Base-by-base conservation (phyloP, 2,888 invertebrate genomes). In the Drosophila heteroneura region DNA sequence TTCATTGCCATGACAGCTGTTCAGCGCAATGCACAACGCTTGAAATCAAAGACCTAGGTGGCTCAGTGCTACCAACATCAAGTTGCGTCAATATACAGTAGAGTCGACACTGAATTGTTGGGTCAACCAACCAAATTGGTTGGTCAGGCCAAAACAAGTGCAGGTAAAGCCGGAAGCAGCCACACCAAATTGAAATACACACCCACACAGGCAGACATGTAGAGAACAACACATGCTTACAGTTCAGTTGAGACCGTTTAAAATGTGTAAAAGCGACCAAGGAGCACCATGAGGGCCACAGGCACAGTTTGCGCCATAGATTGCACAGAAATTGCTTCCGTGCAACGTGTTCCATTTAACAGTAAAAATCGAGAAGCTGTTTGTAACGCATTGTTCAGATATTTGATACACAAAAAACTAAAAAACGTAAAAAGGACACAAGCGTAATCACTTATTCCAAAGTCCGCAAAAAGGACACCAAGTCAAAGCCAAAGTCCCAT, bases 331-430 rank as follows among this genome's bases (percentile, higher is more conserved):
- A 91, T 91, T 89, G 89, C 84, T 91, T 91, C 83, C 87, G 83
- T 84, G 78, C 84, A 89, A 91, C 91, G 91, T 91, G 91, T 90
- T 89, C 85, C 88, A 91, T 89, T 89, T 89, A 87, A 85, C 85
- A 83, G 84, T 81, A 80, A 86, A 85, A 85, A 76, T 65, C 70
- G 70, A 79, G 74, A 72, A 67, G 53, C 65, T 61, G 52, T 51
- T 52, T 37, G 67, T 76, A 83, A 83, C 75, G 82, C 75, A 87
- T 79, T 83, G 78, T 81, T 74, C 47, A 69, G 69, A 81, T 72
- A 74, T 70, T 85, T 68, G 77, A 79, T 74, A 70, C 64, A 67
- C 68, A 69, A 61, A 66, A 67, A 32, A 16, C 16, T 30, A 61
- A 32, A 14, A 28, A 39, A 30, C 14, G 3, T 9, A 19, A 52